phyloP scores from a whole-genome alignment of 23 tunicate species.

The Ciona savignyi region DNA sequence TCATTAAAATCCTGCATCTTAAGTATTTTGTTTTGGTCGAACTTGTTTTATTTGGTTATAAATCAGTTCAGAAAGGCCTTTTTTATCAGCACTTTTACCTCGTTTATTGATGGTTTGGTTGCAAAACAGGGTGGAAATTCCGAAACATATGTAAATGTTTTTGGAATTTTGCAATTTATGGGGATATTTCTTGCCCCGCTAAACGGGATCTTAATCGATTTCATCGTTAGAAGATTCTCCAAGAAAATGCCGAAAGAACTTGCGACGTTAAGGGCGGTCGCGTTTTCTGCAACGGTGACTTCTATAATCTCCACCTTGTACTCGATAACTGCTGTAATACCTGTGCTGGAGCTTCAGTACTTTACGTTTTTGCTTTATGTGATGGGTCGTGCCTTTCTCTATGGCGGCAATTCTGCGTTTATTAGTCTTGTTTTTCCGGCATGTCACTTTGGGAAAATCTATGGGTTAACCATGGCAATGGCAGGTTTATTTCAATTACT shows the following conservation, averaged over 20 bases:
- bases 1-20: background rate
- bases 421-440: background rate
- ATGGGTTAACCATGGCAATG: background rate
- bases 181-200: background rate
- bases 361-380: background rate
- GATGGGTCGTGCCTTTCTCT: background rate
- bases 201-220: background rate
- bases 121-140: background rate
- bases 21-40: background rate
- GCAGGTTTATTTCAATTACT: background rate
- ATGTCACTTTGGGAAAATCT: background rate
- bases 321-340: background rate
- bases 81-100: background rate
- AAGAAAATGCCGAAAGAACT: slow-evolving; percentile 2
- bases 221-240: background rate
- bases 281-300: background rate
- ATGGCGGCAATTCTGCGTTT: background rate
- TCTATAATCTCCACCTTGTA: background rate
- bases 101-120: background rate
- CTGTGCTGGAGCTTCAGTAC: background rate
- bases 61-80: background rate
- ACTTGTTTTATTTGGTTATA: background rate
- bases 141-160: background rate
- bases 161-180: background rate
- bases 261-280: background rate